Conservation (phyloP, 2,797 vertebrate genomes). For the Coracias cyanogaster region DNA sequence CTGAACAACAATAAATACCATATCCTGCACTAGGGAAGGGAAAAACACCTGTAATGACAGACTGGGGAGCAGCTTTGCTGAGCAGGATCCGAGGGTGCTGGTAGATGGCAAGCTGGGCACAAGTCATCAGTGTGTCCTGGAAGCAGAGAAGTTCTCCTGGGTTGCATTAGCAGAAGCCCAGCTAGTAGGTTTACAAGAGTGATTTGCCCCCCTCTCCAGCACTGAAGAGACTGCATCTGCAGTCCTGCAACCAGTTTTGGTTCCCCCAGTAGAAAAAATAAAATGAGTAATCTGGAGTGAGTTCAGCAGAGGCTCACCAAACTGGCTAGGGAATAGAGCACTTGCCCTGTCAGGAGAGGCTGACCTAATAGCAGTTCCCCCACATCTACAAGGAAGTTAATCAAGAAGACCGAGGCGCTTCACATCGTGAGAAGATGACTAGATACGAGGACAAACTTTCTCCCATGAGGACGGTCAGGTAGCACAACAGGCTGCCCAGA, state of each 20-base stretch:
- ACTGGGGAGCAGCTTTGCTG: background rate
- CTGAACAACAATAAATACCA: background rate
- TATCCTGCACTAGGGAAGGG: background rate
- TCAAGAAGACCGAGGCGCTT: rapidly evolving
- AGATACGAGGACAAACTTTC: background rate
- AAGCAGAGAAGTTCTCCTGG: too few relatives aligned
- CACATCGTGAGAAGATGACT: background rate
- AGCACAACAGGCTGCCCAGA: background rate
- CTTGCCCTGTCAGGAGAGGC: background rate
- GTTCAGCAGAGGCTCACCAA: too few relatives aligned
- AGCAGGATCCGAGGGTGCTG: too few relatives aligned
- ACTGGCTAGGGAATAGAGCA: too few relatives aligned
- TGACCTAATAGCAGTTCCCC: background rate
- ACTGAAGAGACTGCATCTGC: background rate
- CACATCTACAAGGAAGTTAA: background rate
- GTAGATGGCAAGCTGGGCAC: too few relatives aligned
- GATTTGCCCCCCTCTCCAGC: background rate
- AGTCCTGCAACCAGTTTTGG: background rate
- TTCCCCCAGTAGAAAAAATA: background rate
- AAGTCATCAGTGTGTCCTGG: too few relatives aligned
- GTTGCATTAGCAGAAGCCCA: too few relatives aligned
- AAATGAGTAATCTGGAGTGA: background rate
- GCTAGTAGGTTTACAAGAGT: background rate
- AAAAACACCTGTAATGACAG: background rate
- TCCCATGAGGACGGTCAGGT: background rate